Percentiles rank a stretch among this genome's conserved stretches.
Evolutionary conservation across 1,140 invertebrate genomes (phyloP).

Genomic region (Alviniconcha marisindica): DNA sequence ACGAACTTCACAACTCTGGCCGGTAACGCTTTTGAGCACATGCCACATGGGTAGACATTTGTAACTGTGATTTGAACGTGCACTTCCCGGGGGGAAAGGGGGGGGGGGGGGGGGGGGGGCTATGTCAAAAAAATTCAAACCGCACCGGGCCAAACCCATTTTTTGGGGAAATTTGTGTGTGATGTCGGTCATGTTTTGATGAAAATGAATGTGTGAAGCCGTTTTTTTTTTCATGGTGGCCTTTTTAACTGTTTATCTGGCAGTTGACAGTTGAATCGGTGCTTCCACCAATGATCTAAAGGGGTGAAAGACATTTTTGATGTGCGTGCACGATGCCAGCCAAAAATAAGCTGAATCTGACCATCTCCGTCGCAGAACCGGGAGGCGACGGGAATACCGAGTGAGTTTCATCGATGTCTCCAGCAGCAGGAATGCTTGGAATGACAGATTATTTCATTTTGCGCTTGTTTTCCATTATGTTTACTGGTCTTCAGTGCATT

Average conservation of each 20-base stretch:
- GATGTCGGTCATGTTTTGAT: slow-evolving; percentile 38
- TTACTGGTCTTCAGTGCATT: too few species aligned
- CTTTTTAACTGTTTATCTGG: background rate
- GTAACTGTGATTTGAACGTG: too few species aligned
- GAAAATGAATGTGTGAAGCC: background rate
- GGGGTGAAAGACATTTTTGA: background rate
- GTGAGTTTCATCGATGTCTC: slow-evolving; percentile 45
- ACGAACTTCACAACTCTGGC: too few species aligned
- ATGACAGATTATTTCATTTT: slow-evolving; percentile 14
- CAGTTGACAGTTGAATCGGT: background rate
- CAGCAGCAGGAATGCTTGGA: slow-evolving; percentile 9
- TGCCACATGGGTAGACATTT: too few species aligned
- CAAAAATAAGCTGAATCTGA: slow-evolving; percentile 95
- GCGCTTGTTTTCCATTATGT: background rate
- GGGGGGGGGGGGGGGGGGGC: too few species aligned
- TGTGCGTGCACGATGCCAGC: slow-evolving; percentile 52
- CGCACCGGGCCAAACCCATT: too few species aligned
- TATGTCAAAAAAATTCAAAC: too few species aligned
- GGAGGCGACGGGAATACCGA: slow-evolving; percentile 44
- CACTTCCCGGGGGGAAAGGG: too few species aligned
- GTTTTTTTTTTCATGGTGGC: too few species aligned
- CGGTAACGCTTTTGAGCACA: too few species aligned
- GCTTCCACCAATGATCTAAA: slow-evolving; percentile 38
- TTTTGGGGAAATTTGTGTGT: slow-evolving; percentile 47
- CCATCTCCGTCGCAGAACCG: slow-evolving; percentile 88